Evolutionary conservation across 2,888 invertebrate genomes (phyloP).

Genomic region (Taenaris catops): DNA sequence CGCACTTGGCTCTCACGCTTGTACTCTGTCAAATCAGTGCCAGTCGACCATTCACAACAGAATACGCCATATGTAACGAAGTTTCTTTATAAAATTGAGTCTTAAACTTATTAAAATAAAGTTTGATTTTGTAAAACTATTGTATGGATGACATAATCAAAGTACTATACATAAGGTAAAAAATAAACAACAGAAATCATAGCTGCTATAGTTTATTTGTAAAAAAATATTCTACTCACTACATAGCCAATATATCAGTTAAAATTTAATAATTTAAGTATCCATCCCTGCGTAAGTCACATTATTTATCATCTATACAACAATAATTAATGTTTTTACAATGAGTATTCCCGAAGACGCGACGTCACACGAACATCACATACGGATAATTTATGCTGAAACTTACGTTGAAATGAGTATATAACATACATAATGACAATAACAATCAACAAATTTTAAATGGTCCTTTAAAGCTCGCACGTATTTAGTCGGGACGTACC

Average conservation of each 20-base stretch:
- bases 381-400: slow-evolving; percentile 76
- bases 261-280: slow-evolving; percentile 81
- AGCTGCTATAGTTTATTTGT: slow-evolving; percentile 83
- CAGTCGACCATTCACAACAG: too few relatives aligned
- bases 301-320: slow-evolving; percentile 79
- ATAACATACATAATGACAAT: slow-evolving; percentile 46
- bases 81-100: too few relatives aligned
- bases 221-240: slow-evolving; percentile 86
- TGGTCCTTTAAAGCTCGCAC: slow-evolving; percentile 41
- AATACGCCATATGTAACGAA: too few relatives aligned
- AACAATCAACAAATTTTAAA: slow-evolving; percentile 54
- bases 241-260: slow-evolving; percentile 83
- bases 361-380: slow-evolving; percentile 41
- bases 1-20: too few relatives aligned
- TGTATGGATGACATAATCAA: too few relatives aligned
- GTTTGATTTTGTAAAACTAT: too few relatives aligned
- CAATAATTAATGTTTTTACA: slow-evolving; percentile 74
- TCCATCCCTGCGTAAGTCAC: slow-evolving; percentile 81
- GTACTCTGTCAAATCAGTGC: too few relatives aligned
- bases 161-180: too few relatives aligned
- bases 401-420: slow-evolving; percentile 52
- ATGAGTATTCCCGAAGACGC: slow-evolving; percentile 74
- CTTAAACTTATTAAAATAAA: too few relatives aligned
- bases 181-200: slow-evolving; percentile 41
- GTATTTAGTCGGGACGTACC: background rate